These are phyloP conservation scores for Menidia menidia DNA, from an alignment of 2,797 vertebrate species.

Conservation along the genomic window DNA sequence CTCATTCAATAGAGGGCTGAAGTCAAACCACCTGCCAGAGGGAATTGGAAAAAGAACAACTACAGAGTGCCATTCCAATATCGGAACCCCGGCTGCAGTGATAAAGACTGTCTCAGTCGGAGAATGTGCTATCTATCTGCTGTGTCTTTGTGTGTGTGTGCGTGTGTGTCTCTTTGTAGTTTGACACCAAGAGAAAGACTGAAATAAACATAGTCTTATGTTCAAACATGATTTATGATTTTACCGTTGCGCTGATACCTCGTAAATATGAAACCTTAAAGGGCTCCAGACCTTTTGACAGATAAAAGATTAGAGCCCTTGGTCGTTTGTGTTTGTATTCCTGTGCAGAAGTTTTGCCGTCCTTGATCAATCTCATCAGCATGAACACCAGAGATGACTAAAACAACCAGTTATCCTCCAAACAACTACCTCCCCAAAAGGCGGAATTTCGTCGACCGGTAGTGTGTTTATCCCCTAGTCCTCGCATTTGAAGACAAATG, in stretches of 20 bases:
- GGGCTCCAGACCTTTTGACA: neutral
- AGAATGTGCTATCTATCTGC: constrained; percentile 17
- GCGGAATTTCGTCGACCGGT: too few relatives aligned
- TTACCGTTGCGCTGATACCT: neutral
- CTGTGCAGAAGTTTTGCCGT: too few relatives aligned
- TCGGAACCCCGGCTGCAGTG: constrained; percentile 30
- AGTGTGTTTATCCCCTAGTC: too few relatives aligned
- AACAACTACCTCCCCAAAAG: neutral
- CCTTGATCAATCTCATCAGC: too few relatives aligned
- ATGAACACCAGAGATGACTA: too few relatives aligned
- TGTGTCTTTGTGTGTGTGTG: constrained; percentile 6
- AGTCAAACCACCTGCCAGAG: constrained; percentile 62
- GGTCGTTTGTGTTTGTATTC: neutral
- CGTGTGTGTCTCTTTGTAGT: neutral
- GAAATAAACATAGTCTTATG: neutral
- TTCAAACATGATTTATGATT: neutral
- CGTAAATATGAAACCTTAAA: neutral
- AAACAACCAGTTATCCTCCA: neutral
- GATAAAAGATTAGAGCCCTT: neutral
- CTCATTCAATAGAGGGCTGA: constrained; percentile 67
- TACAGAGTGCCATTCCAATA: constrained; percentile 51
- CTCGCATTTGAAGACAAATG: too few relatives aligned
- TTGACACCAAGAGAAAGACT: constrained; percentile 7
- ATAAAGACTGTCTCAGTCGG: constrained; percentile 41
- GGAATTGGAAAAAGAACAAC: constrained; percentile 66